Evolutionary conservation across 2,888 invertebrate genomes (phyloP).

Genomic region (Germaria angustata): DNA sequence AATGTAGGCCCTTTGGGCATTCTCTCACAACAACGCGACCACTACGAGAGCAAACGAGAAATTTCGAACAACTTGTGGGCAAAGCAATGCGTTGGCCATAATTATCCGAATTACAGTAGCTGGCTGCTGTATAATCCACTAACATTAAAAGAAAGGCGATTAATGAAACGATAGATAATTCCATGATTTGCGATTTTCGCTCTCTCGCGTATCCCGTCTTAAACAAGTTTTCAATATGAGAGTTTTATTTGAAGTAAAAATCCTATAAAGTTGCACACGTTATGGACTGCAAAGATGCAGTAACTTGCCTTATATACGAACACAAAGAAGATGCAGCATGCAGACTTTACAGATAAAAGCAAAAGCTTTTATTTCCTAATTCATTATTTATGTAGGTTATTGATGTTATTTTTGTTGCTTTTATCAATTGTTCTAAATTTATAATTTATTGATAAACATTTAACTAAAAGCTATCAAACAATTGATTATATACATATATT

Average conservation of each 20-base stretch:
- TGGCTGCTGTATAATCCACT: slow-evolving; percentile 33
- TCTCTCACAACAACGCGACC: slow-evolving; percentile 31
- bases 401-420: slow-evolving; percentile 30
- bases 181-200: not conserved
- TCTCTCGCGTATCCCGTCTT: not conserved
- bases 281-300: slow-evolving; percentile 6
- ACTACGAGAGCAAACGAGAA: slow-evolving; percentile 54
- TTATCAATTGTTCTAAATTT: slow-evolving; percentile 5
- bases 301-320: slow-evolving; percentile 25
- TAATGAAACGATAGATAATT: slow-evolving; percentile 33
- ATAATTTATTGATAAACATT: not conserved
- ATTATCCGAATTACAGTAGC: slow-evolving; percentile 47
- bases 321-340: slow-evolving; percentile 21
- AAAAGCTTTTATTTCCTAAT: slow-evolving; percentile 31
- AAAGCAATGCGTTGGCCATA: slow-evolving; percentile 62
- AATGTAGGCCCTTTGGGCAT: slow-evolving; percentile 67
- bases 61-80: slow-evolving; percentile 63
- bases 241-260: not conserved
- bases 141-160: not conserved
- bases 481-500: not conserved
- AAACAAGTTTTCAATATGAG: not conserved
- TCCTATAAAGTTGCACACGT: not conserved
- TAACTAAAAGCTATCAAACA: not conserved
- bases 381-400: slow-evolving; percentile 50
- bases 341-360: not conserved